phyloP scores from a whole-genome alignment of 2,888 invertebrate species.

The Labia minor region DNA sequence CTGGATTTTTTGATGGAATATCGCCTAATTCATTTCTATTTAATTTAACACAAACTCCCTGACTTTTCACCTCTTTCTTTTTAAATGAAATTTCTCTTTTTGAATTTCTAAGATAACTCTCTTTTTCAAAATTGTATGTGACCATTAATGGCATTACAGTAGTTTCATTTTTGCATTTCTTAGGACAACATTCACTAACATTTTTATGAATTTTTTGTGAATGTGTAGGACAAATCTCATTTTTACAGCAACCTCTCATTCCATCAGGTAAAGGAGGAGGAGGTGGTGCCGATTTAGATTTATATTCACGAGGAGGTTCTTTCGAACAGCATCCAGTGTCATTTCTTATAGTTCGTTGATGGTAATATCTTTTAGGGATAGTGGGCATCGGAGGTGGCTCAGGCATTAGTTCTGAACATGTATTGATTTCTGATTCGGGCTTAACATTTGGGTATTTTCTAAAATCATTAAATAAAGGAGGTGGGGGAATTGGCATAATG shows the following conservation, averaged over 20 bases:
- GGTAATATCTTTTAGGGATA: background rate
- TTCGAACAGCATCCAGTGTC: no score
- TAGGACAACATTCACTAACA: no score
- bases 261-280: no score
- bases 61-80: slow-evolving; percentile 1
- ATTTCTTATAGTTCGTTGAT: no score
- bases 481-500: background rate
- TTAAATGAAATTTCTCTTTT: background rate
- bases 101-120: background rate
- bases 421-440: background rate
- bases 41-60: background rate
- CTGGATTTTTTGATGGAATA: background rate
- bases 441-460: background rate
- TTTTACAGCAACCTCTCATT: no score
- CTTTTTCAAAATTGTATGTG: background rate
- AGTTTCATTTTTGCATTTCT: no score
- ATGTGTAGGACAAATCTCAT: no score
- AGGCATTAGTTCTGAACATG: background rate
- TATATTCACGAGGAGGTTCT: no score
- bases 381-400: background rate
- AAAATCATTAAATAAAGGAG: background rate
- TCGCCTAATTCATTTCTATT: background rate
- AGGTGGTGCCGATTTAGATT: no score
- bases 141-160: background rate
- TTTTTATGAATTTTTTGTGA: no score